Evolutionary conservation across 2,113 vertebrate genomes (phyloP).

Genomic region (Cyprinodon tularosa): DNA sequence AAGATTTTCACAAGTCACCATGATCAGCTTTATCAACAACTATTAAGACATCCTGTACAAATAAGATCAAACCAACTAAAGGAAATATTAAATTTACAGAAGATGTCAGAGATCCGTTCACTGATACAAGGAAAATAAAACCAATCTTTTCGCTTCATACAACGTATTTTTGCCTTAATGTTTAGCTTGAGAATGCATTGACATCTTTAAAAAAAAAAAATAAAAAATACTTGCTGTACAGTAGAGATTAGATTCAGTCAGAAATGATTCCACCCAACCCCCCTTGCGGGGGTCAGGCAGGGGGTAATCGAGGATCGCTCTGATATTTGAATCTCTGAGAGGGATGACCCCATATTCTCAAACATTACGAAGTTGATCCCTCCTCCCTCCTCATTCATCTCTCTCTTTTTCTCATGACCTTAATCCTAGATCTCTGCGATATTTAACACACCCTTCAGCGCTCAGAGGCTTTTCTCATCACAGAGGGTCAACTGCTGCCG

Average conservation of each 20-base stretch:
- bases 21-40: neutral
- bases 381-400: slow-evolving; percentile 44
- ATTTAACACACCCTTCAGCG: slow-evolving; percentile 51
- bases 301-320: slow-evolving; percentile 34
- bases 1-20: neutral
- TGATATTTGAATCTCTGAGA: slow-evolving; percentile 34
- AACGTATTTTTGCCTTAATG: neutral
- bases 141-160: slow-evolving; percentile 3
- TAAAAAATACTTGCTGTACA: neutral
- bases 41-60: neutral
- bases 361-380: slow-evolving; percentile 48
- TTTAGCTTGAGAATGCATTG: neutral
- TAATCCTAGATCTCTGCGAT: slow-evolving; percentile 39
- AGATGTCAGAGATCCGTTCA: neutral
- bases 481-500: slow-evolving; percentile 33
- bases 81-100: neutral
- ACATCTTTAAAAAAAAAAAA: neutral
- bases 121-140: neutral
- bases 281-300: slow-evolving; percentile 30
- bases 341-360: slow-evolving; percentile 39
- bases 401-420: slow-evolving; percentile 39
- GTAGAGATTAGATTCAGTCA: neutral
- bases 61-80: neutral
- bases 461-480: slow-evolving; percentile 37
- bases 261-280: neutral